These are phyloP conservation scores for Eupleurogrammus muticus DNA, from an alignment of 2,797 vertebrate species.

Conservation along the genomic window DNA sequence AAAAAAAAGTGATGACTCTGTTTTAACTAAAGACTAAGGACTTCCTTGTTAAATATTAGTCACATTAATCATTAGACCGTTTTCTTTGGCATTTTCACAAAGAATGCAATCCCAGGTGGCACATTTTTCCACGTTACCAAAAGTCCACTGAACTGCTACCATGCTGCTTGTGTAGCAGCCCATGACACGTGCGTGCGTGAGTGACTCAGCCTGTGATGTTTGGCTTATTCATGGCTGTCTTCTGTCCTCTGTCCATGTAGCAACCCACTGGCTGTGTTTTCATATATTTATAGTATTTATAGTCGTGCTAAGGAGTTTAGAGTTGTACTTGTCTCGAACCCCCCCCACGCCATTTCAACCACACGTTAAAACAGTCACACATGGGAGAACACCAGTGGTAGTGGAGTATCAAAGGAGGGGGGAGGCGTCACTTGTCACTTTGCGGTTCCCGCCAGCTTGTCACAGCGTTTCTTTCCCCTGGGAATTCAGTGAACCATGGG, in stretches of 20 bases:
- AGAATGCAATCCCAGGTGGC: conserved; percentile 15
- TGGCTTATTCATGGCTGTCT: conserved; percentile 33
- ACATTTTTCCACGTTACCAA: not conserved
- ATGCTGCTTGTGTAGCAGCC: conserved; percentile 5
- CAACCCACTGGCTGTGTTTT: conserved; percentile 47
- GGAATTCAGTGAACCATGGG: conserved; percentile 70
- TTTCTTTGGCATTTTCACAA: conserved; percentile 1
- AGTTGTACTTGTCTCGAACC: conserved; percentile 60
- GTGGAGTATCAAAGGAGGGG: conserved; percentile 53
- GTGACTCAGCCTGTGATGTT: conserved; percentile 12
- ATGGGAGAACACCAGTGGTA: conserved; percentile 66
- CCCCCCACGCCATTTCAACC: conserved; percentile 45
- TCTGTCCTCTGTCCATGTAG: conserved; percentile 46
- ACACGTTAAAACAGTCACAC: conserved; percentile 71
- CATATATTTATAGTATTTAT: conserved; percentile 69
- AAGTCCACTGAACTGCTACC: conserved; percentile 1
- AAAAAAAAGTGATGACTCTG: not conserved
- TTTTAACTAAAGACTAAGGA: not conserved
- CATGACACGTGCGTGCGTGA: conserved; percentile 7
- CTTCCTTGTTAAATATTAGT: conserved; percentile 1
- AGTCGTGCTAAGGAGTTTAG: conserved; percentile 57
- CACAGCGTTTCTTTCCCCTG: conserved; percentile 70
- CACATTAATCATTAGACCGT: not conserved
- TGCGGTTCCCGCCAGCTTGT: conserved; percentile 74
- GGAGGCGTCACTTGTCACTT: conserved; percentile 78